phyloP scores from a whole-genome alignment of 2,888 invertebrate genomes.

The Tenthredo distinguenda region DNA sequence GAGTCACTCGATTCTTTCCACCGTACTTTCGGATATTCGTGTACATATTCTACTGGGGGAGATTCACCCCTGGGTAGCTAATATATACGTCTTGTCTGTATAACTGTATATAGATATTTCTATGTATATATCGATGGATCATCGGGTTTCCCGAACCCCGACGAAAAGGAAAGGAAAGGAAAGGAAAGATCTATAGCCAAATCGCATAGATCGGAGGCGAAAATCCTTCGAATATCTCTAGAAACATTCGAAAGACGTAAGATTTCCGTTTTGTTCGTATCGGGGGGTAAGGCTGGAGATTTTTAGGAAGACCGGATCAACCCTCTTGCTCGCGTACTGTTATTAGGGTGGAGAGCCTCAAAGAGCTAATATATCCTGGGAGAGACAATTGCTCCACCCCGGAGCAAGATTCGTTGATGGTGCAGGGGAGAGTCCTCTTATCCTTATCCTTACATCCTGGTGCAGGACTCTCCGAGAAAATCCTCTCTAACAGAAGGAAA shows the following conservation, averaged over 20 bases:
- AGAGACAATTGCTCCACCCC: slow-evolving; percentile 65
- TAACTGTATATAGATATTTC: neutral
- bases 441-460: slow-evolving; percentile 60
- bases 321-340: slow-evolving; percentile 52
- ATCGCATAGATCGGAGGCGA: slow-evolving; percentile 2
- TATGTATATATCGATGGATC: slow-evolving; percentile 7
- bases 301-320: slow-evolving; percentile 40
- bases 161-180: neutral
- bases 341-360: slow-evolving; percentile 65
- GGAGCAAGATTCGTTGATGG: slow-evolving; percentile 32
- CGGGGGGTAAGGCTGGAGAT: slow-evolving; percentile 42
- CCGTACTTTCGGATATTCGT: neutral
- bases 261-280: slow-evolving; percentile 26
- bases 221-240: slow-evolving; percentile 14
- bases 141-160: neutral
- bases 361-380: slow-evolving; percentile 72
- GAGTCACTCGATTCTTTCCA: slow-evolving; percentile 8
- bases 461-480: slow-evolving; percentile 57
- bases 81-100: slow-evolving; percentile 21
- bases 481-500: slow-evolving; percentile 60
- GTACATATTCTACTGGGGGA: neutral
- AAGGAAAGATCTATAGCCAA: slow-evolving; percentile 6
- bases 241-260: slow-evolving; percentile 33
- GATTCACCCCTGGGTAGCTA: neutral
- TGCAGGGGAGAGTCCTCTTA: slow-evolving; percentile 24